Percentiles rank a stretch among this genome's conserved stretches.
Evolutionary conservation across 2,113 vertebrate species (phyloP).

Genomic region (Coryphaenoides rupestris): DNA sequence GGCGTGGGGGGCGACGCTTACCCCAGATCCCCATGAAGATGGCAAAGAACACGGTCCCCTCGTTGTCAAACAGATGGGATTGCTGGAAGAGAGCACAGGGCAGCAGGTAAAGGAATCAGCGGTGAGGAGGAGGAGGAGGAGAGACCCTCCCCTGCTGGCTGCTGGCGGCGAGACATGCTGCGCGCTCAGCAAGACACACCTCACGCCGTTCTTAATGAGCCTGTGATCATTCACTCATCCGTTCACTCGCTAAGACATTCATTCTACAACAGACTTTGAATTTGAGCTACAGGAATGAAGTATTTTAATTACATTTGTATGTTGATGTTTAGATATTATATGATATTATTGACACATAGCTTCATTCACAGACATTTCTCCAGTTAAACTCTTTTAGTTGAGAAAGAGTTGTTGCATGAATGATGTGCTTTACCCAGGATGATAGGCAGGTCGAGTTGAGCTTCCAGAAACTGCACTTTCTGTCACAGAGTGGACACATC

Average conservation of each 20-base stretch:
- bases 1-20: constrained; percentile 78
- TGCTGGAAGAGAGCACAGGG: constrained; percentile 75
- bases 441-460: constrained; percentile 87
- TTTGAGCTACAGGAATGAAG: too few relatives aligned
- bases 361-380: too few relatives aligned
- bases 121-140: constrained; percentile 10
- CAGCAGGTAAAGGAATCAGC: constrained; percentile 16
- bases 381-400: too few relatives aligned
- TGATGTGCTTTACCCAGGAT: constrained; percentile 77
- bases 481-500: constrained; percentile 96
- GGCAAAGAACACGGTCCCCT: constrained; percentile 96
- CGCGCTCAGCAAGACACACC: constrained; percentile 20
- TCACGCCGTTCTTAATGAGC: constrained; percentile 4
- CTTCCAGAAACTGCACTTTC: constrained; percentile 87
- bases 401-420: neutral
- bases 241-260: too few relatives aligned
- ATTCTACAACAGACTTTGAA: too few relatives aligned
- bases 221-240: too few relatives aligned
- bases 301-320: too few relatives aligned
- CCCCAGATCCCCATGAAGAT: constrained; percentile 99
- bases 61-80: constrained; percentile 96
- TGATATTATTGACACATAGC: too few relatives aligned
- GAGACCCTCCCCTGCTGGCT: constrained; percentile 30
- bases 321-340: too few relatives aligned
- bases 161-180: constrained; percentile 22